Conservation (phyloP, 2,113 vertebrate species). For the Elephantulus edwardii region DNA sequence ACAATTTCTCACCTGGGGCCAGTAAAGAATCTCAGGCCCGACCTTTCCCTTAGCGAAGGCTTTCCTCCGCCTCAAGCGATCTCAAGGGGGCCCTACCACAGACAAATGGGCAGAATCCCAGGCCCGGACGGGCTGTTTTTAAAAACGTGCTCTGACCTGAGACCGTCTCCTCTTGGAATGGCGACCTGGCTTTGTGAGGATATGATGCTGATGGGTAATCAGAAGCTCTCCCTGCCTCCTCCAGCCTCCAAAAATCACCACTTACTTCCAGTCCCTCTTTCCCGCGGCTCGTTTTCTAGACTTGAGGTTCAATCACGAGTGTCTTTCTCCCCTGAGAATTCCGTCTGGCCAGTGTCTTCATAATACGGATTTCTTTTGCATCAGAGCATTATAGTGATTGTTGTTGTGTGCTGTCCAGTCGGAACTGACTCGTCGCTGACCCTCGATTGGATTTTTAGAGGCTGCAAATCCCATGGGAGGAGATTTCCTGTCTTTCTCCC, state of each 20-base stretch:
- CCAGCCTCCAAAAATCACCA: neutral
- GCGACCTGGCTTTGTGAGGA: neutral
- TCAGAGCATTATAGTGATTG: too few species aligned
- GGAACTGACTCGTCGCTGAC: too few species aligned
- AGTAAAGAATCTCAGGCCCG: slow-evolving; percentile 11
- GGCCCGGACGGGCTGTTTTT: neutral
- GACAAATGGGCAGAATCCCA: neutral
- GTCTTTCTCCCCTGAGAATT: neutral
- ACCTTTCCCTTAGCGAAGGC: neutral
- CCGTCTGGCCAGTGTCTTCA: too few species aligned
- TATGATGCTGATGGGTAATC: neutral
- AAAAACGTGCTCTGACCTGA: neutral
- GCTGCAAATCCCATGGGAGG: too few species aligned
- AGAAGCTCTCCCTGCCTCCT: neutral
- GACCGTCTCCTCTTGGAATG: neutral
- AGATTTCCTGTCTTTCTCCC: too few species aligned
- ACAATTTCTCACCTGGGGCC: slow-evolving; percentile 22
- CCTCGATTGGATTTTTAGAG: too few species aligned
- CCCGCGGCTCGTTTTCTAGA: neutral
- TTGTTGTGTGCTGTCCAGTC: too few species aligned
- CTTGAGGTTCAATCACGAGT: neutral
- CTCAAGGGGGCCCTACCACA: neutral
- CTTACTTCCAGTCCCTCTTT: neutral
- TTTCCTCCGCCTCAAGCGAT: slow-evolving; percentile 17
- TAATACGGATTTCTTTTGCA: neutral